Evolutionary conservation across 2,113 vertebrate species (phyloP).

Genomic region (Anthoscopus minutus): DNA sequence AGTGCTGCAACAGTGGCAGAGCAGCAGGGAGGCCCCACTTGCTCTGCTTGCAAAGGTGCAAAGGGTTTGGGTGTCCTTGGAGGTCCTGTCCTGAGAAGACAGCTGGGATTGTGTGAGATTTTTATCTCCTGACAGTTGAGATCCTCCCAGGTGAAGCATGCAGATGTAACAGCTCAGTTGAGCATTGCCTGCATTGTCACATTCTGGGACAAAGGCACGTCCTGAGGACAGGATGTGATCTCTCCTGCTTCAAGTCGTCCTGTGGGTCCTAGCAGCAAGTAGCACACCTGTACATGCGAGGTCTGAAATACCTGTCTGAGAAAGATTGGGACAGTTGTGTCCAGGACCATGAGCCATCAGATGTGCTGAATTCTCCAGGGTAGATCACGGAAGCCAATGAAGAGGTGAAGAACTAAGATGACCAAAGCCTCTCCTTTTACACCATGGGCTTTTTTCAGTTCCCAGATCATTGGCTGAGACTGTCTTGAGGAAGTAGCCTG

Average conservation of each 20-base stretch:
- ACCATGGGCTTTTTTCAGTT: not conserved
- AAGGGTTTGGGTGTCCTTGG: not conserved
- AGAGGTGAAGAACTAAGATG: not conserved
- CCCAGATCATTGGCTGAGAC: not conserved
- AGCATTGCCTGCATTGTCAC: not conserved
- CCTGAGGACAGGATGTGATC: not conserved
- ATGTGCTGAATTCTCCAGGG: not conserved
- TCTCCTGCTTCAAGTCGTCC: not conserved
- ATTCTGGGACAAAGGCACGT: fast-evolving
- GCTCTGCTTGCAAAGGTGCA: not conserved
- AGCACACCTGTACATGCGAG: not conserved
- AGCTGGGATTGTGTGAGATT: not conserved
- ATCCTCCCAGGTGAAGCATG: not conserved
- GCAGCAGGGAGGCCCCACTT: not conserved
- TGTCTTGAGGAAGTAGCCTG: not conserved
- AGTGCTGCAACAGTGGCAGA: not conserved
- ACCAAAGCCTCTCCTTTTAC: not conserved
- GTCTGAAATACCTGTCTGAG: not conserved
- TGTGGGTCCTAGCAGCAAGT: not conserved
- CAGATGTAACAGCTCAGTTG: not conserved
- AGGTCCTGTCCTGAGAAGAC: not conserved
- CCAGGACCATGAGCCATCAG: not conserved
- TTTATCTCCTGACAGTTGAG: not conserved
- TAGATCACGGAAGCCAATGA: not conserved
- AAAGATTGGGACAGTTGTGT: not conserved